Conservation (phyloP, 1,140 invertebrate species). For the Calliopsis andreniformis region DNA sequence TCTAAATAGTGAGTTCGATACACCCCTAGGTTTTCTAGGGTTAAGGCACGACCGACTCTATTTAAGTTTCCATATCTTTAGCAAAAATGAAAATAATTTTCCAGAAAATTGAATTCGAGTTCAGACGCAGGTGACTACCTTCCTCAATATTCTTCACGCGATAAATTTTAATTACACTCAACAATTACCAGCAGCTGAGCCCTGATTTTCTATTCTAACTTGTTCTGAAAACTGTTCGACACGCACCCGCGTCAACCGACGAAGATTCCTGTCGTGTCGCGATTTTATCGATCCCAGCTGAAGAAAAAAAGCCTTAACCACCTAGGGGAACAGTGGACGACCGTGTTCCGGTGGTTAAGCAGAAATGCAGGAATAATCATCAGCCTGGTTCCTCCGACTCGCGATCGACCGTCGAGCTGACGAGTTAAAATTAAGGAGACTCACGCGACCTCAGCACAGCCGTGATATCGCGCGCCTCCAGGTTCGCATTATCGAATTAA, state of each 20-base stretch:
- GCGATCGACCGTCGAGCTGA: not conserved
- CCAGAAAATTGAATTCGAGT: not conserved
- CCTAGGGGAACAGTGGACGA: conserved; percentile 4
- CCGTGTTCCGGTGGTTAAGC: conserved; percentile 24
- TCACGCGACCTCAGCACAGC: conserved; percentile 49
- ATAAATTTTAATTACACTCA: not conserved
- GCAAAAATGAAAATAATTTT: no score
- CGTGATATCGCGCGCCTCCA: conserved; percentile 54
- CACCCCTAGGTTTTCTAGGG: no score
- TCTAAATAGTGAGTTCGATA: no score
- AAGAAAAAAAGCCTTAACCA: not conserved
- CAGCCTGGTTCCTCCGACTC: conserved; percentile 27
- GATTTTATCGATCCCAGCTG: conserved; percentile 23
- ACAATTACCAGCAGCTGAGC: not conserved
- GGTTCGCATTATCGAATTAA: conserved; percentile 61
- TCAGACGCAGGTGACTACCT: no score
- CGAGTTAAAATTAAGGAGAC: conserved; percentile 55
- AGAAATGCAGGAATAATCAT: conserved; percentile 64
- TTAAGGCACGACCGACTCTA: no score
- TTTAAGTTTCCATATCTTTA: no score
- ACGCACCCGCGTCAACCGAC: not conserved
- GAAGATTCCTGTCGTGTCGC: not conserved
- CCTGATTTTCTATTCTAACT: conserved; percentile 5
- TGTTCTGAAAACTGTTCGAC: conserved; percentile 25
- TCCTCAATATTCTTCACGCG: not conserved